phyloP scores from a whole-genome alignment of 2,888 invertebrate genomes.

The Drosophila lacicola region DNA sequence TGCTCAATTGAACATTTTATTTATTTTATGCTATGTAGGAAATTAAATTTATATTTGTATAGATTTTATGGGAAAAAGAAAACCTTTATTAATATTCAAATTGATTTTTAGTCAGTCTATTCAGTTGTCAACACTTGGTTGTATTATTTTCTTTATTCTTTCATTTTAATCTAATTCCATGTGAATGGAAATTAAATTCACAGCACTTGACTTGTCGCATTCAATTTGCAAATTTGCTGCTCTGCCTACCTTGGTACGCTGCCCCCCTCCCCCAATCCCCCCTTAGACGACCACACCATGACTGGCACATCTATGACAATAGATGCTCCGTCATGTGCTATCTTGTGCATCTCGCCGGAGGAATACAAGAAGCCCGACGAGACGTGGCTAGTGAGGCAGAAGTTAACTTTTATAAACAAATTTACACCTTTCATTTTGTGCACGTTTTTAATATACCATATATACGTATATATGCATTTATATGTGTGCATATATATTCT shows the following conservation, averaged over 20 bases:
- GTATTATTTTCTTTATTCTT: conserved; percentile 28
- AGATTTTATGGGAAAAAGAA: conserved; percentile 1
- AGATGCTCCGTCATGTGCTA: conserved; percentile 47
- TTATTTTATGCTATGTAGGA: too few species aligned
- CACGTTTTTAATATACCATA: conserved; percentile 60
- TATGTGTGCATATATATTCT: conserved; percentile 34
- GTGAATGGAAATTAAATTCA: conserved; percentile 75
- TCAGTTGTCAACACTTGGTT: conserved; percentile 22
- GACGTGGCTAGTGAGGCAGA: conserved; percentile 50
- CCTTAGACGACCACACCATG: conserved; percentile 12
- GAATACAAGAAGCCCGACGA: conserved; percentile 3
- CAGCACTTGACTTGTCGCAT: conserved; percentile 77
- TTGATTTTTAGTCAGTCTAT: neutral
- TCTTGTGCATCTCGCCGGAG: conserved; percentile 44
- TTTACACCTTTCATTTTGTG: conserved; percentile 76
- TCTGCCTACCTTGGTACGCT: conserved; percentile 19
- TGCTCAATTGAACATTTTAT: neutral
- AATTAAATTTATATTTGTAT: neutral
- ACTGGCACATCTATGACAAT: conserved; percentile 49
- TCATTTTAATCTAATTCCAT: conserved; percentile 62
- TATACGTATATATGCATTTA: too few species aligned
- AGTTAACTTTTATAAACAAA: conserved; percentile 72
- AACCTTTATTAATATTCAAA: conserved; percentile 5
- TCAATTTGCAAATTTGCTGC: conserved; percentile 66
- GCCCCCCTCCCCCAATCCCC: conserved; percentile 3